Evolutionary conservation across 2,888 invertebrate species (phyloP).

Genomic region (Omphaloscelis lunosa): DNA sequence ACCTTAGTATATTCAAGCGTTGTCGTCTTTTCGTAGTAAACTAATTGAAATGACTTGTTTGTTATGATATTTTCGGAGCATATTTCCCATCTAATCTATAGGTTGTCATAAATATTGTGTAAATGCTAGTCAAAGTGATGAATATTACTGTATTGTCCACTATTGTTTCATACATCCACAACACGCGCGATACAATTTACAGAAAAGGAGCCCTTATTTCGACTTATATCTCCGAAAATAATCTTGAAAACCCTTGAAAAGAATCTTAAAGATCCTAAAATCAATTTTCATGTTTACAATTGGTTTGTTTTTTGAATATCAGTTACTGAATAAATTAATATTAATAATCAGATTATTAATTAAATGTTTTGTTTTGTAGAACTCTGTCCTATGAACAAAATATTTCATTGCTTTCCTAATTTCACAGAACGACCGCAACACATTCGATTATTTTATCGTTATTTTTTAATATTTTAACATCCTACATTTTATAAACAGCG

Average conservation of each 20-base stretch:
- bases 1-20: constrained; percentile 20
- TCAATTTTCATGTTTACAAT: constrained; percentile 3
- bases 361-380: constrained; percentile 16
- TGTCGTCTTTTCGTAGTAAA: constrained; percentile 40
- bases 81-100: background rate
- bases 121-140: constrained; percentile 42
- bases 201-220: background rate
- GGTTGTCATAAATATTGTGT: constrained; percentile 35
- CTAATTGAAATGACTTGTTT: constrained; percentile 47
- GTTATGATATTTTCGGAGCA: background rate
- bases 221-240: background rate
- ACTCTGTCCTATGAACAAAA: constrained; percentile 35
- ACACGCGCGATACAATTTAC: background rate
- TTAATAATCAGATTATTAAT: constrained; percentile 10
- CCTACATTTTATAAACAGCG: constrained; percentile 72
- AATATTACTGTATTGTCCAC: constrained; percentile 6
- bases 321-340: background rate
- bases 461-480: constrained; percentile 67
- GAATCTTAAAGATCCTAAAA: background rate
- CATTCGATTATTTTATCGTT: constrained; percentile 55
- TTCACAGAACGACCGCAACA: constrained; percentile 56
- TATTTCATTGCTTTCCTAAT: constrained; percentile 34
- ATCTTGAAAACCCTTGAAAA: background rate
- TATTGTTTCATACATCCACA: background rate
- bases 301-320: background rate